Evolutionary conservation across 2,113 vertebrate genomes (phyloP).

Genomic region (Lota lota): DNA sequence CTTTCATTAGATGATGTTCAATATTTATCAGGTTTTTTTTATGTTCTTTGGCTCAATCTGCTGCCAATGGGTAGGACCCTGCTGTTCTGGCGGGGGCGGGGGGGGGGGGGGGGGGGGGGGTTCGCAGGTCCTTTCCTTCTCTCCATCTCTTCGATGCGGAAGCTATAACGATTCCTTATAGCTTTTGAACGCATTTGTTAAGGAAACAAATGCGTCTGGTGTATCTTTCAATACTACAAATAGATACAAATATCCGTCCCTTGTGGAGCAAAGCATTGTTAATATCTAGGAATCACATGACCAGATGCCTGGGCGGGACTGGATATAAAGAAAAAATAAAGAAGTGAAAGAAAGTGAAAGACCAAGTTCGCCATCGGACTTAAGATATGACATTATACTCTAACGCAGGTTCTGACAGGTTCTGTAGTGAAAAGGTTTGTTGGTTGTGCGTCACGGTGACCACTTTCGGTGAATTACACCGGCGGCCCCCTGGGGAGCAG

Average conservation of each 20-base stretch:
- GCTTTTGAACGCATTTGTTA: conserved; percentile 36
- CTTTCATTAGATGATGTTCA: conserved; percentile 72
- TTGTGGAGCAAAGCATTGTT: background rate
- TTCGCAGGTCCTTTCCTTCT: background rate
- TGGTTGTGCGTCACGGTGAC: no score
- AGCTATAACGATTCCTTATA: conserved; percentile 30
- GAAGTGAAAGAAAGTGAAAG: no score
- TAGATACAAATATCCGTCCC: background rate
- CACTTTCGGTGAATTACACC: no score
- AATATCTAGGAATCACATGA: conserved; percentile 9
- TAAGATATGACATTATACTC: no score
- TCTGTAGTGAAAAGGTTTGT: no score
- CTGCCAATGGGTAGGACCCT: no score
- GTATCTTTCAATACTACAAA: conserved; percentile 16
- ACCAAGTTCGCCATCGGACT: no score
- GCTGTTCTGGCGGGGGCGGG: no score
- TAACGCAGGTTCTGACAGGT: no score
- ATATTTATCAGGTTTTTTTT: conserved; percentile 70
- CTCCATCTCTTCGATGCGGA: conserved; percentile 31
- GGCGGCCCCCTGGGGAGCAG: no score
- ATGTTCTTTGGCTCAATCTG: conserved; percentile 17
- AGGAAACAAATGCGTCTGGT: conserved; percentile 32
- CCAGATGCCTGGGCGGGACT: background rate
- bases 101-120: no score
- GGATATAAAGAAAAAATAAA: no score